These are phyloP conservation scores for Ganaspis sp. DNA, from an alignment of 1,140 invertebrate genomes.

Conservation along the genomic window DNA sequence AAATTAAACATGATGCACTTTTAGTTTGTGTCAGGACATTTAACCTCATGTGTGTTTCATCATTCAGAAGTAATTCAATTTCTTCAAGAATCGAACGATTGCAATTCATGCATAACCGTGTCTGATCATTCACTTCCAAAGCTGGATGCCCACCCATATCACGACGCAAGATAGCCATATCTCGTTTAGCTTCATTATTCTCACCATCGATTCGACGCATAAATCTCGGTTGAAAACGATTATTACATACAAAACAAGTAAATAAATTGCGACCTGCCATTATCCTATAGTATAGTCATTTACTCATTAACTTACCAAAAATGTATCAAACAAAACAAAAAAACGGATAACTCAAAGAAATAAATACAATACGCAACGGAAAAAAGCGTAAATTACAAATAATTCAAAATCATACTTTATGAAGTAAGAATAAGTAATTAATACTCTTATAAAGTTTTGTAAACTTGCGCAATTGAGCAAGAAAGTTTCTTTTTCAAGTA, in stretches of 20 bases:
- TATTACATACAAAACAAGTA: neutral
- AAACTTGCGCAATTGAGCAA: too few species aligned
- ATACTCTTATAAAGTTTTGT: too few species aligned
- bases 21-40: slow-evolving; percentile 4
- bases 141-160: neutral
- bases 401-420: too few species aligned
- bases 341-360: too few species aligned
- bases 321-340: too few species aligned
- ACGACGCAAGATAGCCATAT: neutral
- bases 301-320: too few species aligned
- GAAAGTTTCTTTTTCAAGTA: too few species aligned
- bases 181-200: neutral
- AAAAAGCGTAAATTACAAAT: too few species aligned
- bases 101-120: neutral
- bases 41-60: slow-evolving; percentile 19
- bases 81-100: neutral
- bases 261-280: too few species aligned
- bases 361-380: too few species aligned
- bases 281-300: too few species aligned
- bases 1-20: slow-evolving; percentile 33
- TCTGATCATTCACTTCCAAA: neutral
- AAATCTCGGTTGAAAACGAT: neutral
- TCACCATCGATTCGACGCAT: neutral
- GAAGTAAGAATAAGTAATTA: too few species aligned
- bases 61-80: neutral